Evolutionary conservation across 2,797 vertebrate species (phyloP).

Genomic region (Anisognathus igniventris): DNA sequence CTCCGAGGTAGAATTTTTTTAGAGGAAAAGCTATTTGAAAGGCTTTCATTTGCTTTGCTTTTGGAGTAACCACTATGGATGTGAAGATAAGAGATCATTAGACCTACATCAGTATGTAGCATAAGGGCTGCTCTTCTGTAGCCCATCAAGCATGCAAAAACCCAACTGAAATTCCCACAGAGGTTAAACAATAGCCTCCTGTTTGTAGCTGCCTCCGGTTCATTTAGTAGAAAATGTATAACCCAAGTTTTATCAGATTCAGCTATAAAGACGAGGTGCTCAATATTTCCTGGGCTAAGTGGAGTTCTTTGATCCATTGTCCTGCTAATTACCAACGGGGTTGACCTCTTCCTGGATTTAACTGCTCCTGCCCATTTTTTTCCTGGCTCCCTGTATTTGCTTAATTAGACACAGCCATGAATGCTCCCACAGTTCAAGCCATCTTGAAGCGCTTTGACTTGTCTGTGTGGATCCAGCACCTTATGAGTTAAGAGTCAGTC

Average conservation of each 20-base stretch:
- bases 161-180: slow-evolving; percentile 14
- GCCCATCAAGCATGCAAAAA: slow-evolving; percentile 31
- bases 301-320: slow-evolving; percentile 60
- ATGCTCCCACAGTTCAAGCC: slow-evolving; percentile 23
- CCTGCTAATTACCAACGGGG: slow-evolving; percentile 9
- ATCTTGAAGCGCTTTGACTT: background rate
- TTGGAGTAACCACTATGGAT: background rate
- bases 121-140: slow-evolving; percentile 23
- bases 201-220: slow-evolving; percentile 38
- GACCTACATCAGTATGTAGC: slow-evolving; percentile 1
- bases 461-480: background rate
- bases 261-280: slow-evolving; percentile 40
- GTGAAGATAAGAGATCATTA: slow-evolving; percentile 49
- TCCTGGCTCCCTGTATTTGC: slow-evolving; percentile 40
- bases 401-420: slow-evolving; percentile 52
- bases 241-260: slow-evolving; percentile 60
- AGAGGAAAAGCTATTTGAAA: background rate
- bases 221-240: slow-evolving; percentile 62
- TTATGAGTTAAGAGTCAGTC: background rate
- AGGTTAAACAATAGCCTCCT: slow-evolving; percentile 44
- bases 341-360: slow-evolving; percentile 58
- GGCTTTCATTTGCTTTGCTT: slow-evolving; percentile 6
- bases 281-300: slow-evolving; percentile 56
- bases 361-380: slow-evolving; percentile 29
- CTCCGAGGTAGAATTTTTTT: background rate